Evolutionary conservation across 2,797 vertebrate genomes (phyloP).

Genomic region (Smutsia gigantea): DNA sequence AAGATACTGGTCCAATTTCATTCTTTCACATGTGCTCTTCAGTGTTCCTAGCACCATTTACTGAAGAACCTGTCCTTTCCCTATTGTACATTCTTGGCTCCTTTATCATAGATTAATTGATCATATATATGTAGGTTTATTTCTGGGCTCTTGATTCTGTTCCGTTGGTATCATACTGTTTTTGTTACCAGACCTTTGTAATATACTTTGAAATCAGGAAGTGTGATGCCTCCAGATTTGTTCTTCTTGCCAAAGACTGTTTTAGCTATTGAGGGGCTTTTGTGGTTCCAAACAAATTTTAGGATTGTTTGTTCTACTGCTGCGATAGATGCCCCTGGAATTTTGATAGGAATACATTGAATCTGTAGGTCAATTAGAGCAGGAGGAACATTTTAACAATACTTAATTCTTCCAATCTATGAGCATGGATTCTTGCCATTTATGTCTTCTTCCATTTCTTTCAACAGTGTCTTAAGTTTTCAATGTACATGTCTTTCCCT

Average conservation of each 20-base stretch:
- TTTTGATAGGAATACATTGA: neutral
- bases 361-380: neutral
- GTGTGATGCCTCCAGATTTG: neutral
- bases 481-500: neutral
- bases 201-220: neutral
- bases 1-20: no score
- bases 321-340: neutral
- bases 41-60: no score
- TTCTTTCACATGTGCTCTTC: no score
- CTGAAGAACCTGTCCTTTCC: no score
- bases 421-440: neutral
- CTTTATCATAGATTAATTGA: no score
- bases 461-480: neutral
- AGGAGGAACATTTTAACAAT: neutral
- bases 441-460: constrained; percentile 6
- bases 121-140: neutral
- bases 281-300: neutral
- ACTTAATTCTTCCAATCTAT: neutral
- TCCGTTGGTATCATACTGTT: neutral
- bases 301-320: neutral
- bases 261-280: neutral
- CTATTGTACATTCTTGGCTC: no score
- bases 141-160: neutral
- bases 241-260: neutral
- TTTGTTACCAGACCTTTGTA: neutral